phyloP scores from a whole-genome alignment of 1,140 invertebrate genomes.

The Antheraea mylitta region DNA sequence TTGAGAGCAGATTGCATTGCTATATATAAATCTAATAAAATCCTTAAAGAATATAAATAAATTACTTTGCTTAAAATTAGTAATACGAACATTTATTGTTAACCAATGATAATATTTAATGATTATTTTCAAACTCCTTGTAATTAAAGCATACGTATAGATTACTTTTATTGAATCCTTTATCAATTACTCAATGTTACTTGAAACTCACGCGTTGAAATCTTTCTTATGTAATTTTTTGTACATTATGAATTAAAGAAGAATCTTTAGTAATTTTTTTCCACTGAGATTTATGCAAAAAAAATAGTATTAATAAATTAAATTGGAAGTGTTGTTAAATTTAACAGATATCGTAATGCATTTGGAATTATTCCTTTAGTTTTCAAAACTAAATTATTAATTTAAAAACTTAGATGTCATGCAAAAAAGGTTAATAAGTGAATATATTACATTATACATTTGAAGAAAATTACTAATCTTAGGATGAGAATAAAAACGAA shows the following conservation, averaged over 20 bases:
- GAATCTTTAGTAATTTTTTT: not conserved
- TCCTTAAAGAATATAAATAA: not conserved
- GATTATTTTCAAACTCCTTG: not conserved
- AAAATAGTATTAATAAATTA: not conserved
- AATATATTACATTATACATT: no score
- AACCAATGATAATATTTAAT: not conserved
- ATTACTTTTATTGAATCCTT: not conserved
- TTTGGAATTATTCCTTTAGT: no score
- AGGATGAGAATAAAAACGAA: no score
- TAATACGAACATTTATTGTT: not conserved
- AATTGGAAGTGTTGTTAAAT: no score
- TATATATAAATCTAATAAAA: not conserved
- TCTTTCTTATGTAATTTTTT: slow-evolving; percentile 22
- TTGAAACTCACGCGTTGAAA: slow-evolving; percentile 27
- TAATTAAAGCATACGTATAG: not conserved
- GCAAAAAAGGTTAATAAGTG: no score
- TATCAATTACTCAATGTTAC: slow-evolving; percentile 5
- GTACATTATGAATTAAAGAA: not conserved
- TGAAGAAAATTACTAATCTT: no score
- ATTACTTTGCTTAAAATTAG: no score
- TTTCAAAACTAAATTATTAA: no score
- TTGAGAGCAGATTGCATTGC: no score
- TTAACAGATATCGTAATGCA: no score
- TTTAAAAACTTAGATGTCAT: no score
- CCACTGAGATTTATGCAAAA: not conserved